phyloP scores from a whole-genome alignment of 2,113 vertebrate species.

The Chloropsis cyanopogon region DNA sequence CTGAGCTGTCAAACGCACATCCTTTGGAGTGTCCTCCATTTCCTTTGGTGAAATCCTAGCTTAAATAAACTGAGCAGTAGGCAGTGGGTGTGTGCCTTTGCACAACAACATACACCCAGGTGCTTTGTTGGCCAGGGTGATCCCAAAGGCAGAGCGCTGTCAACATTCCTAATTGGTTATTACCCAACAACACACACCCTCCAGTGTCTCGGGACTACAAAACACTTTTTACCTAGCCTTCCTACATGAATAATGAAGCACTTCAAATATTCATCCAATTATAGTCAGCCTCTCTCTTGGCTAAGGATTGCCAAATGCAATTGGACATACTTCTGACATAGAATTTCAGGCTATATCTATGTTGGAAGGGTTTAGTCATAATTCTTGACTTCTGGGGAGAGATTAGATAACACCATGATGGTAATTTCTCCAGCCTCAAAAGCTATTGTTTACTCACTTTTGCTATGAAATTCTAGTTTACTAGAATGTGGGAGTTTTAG shows the following conservation, averaged over 20 bases:
- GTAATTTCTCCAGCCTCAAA: conserved; percentile 29
- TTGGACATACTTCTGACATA: conserved; percentile 56
- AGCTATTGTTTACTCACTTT: conserved; percentile 14
- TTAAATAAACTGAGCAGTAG: conserved; percentile 51
- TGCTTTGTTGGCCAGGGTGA: neutral
- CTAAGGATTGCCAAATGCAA: conserved; percentile 52
- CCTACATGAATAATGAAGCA: conserved; percentile 53
- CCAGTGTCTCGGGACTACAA: conserved; percentile 59
- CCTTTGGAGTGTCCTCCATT: neutral
- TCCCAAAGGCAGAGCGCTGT: conserved; percentile 43
- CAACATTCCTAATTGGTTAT: conserved; percentile 45
- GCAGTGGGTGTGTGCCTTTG: conserved; percentile 42
- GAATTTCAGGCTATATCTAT: conserved; percentile 39
- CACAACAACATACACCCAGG: conserved; percentile 49
- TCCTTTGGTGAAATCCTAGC: conserved; percentile 38
- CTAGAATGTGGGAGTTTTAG: neutral
- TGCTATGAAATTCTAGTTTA: neutral
- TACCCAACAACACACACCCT: conserved; percentile 56
- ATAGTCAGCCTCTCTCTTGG: conserved; percentile 21
- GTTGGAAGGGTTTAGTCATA: conserved; percentile 53
- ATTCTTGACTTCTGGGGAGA: conserved; percentile 44
- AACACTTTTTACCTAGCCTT: conserved; percentile 59
- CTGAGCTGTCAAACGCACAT: neutral
- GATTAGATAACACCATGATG: conserved; percentile 31
- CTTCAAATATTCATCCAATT: conserved; percentile 52